These are phyloP conservation scores for Planococcus citri DNA, from an alignment of 1,140 invertebrate species.

Conservation along the genomic window DNA sequence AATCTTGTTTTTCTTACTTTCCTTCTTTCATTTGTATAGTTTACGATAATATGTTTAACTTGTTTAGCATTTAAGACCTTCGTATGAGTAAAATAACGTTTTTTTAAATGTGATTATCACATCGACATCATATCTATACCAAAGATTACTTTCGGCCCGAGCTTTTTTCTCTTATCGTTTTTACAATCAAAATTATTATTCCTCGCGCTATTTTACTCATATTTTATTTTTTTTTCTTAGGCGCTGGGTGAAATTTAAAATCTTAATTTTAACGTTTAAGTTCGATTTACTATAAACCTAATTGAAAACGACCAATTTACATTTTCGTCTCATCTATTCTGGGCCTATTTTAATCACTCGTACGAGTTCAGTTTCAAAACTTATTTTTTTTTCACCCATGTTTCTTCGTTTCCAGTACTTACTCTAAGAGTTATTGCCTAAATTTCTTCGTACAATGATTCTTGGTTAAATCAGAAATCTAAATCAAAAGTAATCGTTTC, in stretches of 20 bases:
- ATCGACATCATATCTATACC: not conserved
- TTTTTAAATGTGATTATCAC: not conserved
- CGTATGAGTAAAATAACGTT: constrained; percentile 8
- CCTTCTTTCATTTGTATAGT: not conserved
- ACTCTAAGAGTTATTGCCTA: too few relatives aligned
- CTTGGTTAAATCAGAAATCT: too few relatives aligned
- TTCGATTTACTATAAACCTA: not conserved
- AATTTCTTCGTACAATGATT: too few relatives aligned
- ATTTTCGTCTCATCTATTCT: not conserved
- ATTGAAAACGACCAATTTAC: not conserved
- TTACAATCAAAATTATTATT: not conserved
- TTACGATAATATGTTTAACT: not conserved
- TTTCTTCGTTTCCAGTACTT: too few relatives aligned
- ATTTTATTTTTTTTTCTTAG: not conserved
- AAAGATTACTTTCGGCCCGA: not conserved
- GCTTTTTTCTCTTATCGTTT: not conserved
- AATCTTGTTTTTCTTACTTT: not conserved
- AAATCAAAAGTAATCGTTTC: too few relatives aligned
- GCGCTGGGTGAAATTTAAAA: constrained; percentile 15
- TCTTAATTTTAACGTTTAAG: not conserved
- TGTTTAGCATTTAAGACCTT: not conserved
- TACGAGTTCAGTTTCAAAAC: not conserved
- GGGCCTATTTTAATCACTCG: not conserved
- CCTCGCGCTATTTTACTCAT: not conserved
- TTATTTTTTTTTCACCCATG: not conserved